Evolutionary conservation across 2,797 vertebrate species (phyloP).

Genomic region (Phrynocephalus vlangalii): DNA sequence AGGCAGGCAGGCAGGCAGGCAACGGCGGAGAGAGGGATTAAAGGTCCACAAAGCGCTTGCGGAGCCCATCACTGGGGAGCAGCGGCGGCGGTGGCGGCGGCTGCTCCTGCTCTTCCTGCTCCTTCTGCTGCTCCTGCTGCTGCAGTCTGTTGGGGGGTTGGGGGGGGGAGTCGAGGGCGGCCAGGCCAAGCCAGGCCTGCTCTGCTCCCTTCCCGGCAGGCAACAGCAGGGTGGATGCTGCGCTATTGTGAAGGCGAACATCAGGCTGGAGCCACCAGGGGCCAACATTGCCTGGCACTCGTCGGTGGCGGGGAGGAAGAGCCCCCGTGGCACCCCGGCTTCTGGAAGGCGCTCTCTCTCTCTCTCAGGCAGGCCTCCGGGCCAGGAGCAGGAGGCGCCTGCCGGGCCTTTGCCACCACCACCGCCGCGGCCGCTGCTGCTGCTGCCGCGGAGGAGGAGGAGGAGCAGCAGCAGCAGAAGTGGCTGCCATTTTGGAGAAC

Average conservation of each 20-base stretch:
- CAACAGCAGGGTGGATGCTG: conserved; percentile 32
- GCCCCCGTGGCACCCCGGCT: neutral
- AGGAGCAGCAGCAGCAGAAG: conserved; percentile 26
- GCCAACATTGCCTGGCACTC: neutral
- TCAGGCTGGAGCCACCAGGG: neutral
- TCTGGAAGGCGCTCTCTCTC: neutral
- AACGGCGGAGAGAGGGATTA: conserved; percentile 22
- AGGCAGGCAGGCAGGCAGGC: conserved; percentile 23
- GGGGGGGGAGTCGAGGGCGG: neutral
- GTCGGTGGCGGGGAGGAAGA: neutral
- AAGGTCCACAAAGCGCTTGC: conserved; percentile 31
- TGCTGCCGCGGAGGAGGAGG: conserved; percentile 3
- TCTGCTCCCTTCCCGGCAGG: conserved; percentile 28
- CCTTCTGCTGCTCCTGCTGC: neutral
- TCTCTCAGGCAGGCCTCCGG: neutral
- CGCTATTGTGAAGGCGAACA: conserved; percentile 28
- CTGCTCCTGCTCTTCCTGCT: too few relatives aligned
- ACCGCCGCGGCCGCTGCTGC: neutral
- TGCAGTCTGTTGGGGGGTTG: neutral
- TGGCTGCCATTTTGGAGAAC: conserved; percentile 82
- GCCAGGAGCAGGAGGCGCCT: conserved; percentile 18
- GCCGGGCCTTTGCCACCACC: conserved; percentile 12
- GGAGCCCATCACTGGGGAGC: neutral
- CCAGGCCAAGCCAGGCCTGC: conserved; percentile 29
- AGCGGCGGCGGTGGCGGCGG: neutral